Evolutionary conservation across 2,113 vertebrate species (phyloP).

Genomic region (Mormyrus lacerda): DNA sequence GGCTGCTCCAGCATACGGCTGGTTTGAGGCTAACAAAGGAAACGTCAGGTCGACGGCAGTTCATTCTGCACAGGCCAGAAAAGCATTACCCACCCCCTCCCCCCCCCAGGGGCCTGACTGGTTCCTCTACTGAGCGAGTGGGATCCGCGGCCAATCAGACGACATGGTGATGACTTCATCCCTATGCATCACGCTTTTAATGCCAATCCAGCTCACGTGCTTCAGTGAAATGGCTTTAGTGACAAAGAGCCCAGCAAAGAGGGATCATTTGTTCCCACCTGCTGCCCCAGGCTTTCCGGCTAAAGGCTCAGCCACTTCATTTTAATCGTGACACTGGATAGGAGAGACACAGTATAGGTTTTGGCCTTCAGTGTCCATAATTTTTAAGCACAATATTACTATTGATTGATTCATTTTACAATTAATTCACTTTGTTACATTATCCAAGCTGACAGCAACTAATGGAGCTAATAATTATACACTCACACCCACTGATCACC

Average conservation of each 20-base stretch:
- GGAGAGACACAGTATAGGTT: not conserved
- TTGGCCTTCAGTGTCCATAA: not conserved
- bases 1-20: not conserved
- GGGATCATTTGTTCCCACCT: not conserved
- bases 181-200: conserved; percentile 13
- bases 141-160: conserved; percentile 5
- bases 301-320: not conserved
- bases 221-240: not conserved
- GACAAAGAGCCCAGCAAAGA: not conserved
- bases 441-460: not conserved
- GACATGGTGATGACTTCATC: conserved; percentile 15
- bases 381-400: not conserved
- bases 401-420: not conserved
- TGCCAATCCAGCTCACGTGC: conserved; percentile 1
- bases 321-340: not conserved
- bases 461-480: not conserved
- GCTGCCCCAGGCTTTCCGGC: not conserved
- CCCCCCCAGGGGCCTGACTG: not conserved
- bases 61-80: conserved; percentile 10
- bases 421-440: not conserved
- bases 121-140: conserved; percentile 7
- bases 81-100: not conserved
- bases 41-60: conserved; percentile 1
- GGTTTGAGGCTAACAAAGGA: conserved; percentile 11
- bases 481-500: not conserved